Evolutionary conservation across 2,113 vertebrate genomes (phyloP).

Genomic region (Malaclemys terrapin): DNA sequence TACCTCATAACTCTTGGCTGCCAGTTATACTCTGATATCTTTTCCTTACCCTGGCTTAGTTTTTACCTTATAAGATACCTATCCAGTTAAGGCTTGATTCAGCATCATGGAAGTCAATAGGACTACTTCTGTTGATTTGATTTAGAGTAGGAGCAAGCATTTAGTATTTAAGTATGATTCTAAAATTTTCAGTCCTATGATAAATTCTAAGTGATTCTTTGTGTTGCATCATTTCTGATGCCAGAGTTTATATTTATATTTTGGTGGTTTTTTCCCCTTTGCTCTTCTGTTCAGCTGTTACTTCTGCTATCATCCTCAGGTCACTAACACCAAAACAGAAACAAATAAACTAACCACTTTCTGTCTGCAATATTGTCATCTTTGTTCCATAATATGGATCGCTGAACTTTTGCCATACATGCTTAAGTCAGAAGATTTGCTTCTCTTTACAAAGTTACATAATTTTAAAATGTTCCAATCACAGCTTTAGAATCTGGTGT

Average conservation of each 20-base stretch:
- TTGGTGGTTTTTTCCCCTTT: not conserved
- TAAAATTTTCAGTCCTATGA: not conserved
- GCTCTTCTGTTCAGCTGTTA: slow-evolving; percentile 28
- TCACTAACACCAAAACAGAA: slow-evolving; percentile 22
- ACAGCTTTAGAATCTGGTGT: not conserved
- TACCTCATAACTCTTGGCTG: fast-evolving
- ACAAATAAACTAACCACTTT: not conserved
- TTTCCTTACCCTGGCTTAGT: not conserved
- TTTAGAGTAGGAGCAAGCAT: not conserved
- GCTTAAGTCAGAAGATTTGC: not conserved
- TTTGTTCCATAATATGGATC: slow-evolving; percentile 3
- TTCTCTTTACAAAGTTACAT: not conserved
- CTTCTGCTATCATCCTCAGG: not conserved
- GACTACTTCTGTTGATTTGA: not conserved
- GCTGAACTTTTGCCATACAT: not conserved
- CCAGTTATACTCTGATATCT: not conserved
- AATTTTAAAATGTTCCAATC: not conserved
- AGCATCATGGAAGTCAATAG: not conserved
- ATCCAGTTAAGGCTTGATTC: not conserved
- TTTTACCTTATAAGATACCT: not conserved
- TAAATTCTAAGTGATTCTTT: not conserved
- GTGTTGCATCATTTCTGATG: not conserved
- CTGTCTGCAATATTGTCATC: not conserved
- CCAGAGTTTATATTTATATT: not conserved
- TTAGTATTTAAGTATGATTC: not conserved